Conservation (phyloP, 1,140 invertebrate genomes). For the Temnothorax longispinosus region DNA sequence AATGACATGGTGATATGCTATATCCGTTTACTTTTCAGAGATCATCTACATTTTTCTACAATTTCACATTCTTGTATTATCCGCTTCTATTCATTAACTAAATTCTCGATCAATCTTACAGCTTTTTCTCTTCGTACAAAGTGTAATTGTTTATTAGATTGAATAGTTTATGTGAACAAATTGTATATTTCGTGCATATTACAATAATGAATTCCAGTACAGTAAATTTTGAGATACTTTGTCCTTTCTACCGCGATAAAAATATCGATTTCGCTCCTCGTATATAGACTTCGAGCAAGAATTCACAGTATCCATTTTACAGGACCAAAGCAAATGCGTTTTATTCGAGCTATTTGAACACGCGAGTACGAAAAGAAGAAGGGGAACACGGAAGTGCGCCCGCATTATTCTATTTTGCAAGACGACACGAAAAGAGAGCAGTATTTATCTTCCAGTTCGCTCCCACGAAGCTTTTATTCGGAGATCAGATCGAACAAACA, state of each 20-base stretch:
- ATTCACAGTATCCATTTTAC: conserved; percentile 40
- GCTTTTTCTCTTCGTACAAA: not conserved
- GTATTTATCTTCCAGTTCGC: conserved; percentile 56
- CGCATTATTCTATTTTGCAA: conserved; percentile 57
- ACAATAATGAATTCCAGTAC: too few relatives aligned
- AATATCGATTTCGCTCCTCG: conserved; percentile 38
- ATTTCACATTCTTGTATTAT: not conserved
- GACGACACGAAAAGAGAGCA: conserved; percentile 54
- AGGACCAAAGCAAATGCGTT: conserved; percentile 43
- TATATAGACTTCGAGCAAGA: not conserved
- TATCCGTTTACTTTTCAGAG: not conserved
- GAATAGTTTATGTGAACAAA: not conserved
- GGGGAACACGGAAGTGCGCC: conserved; percentile 4
- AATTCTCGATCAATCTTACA: not conserved
- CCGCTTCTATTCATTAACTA: not conserved
- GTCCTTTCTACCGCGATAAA: not conserved
- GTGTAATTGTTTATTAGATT: not conserved
- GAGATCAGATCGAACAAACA: conserved; percentile 60
- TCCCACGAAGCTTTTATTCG: conserved; percentile 56
- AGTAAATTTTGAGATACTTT: not conserved
- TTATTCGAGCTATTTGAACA: conserved; percentile 49
- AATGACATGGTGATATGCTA: not conserved
- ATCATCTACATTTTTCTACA: not conserved
- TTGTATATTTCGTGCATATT: not conserved
- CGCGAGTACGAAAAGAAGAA: conserved; percentile 12